Evolutionary conservation across 2,888 invertebrate species (phyloP).

Genomic region (Onthophagus sagittarius): DNA sequence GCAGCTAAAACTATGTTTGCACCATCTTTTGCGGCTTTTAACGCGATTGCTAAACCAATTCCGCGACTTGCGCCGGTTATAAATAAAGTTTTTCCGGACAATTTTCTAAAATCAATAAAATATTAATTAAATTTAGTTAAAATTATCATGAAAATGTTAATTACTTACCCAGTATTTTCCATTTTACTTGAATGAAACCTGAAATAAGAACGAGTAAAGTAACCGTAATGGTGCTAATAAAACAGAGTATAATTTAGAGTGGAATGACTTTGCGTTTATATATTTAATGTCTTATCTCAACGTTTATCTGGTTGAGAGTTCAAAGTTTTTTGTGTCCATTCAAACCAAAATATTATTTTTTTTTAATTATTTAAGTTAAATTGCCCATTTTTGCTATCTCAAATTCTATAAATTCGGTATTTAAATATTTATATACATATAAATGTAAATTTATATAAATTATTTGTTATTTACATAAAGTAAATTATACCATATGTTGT

Average conservation of each 20-base stretch:
- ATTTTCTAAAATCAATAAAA: constrained; percentile 52
- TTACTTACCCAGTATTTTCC: constrained; percentile 5
- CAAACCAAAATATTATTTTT: too few species aligned
- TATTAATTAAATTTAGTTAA: not conserved
- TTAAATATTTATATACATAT: too few species aligned
- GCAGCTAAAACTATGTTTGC: constrained; percentile 90
- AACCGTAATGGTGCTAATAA: not conserved
- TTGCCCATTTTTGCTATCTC: too few species aligned
- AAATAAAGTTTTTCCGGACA: constrained; percentile 87
- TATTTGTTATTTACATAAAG: too few species aligned
- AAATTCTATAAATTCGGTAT: too few species aligned
- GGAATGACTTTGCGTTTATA: not conserved
- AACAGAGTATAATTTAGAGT: not conserved
- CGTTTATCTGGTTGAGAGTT: too few species aligned
- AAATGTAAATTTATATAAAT: too few species aligned
- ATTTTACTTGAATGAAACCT: not conserved
- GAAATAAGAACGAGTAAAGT: not conserved
- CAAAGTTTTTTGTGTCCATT: too few species aligned
- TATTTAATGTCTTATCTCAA: not conserved
- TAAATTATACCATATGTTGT: too few species aligned
- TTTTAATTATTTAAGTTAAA: too few species aligned
- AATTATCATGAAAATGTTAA: not conserved
- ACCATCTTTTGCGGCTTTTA: constrained; percentile 89
- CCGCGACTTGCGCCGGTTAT: constrained; percentile 96
- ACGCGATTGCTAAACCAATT: constrained; percentile 91